Percentiles rank a stretch among this genome's conserved stretches.
These are phyloP conservation scores for Exaiptasia diaphana DNA, from an alignment of 64 coral and sea anemone species.

Conservation along the genomic window DNA sequence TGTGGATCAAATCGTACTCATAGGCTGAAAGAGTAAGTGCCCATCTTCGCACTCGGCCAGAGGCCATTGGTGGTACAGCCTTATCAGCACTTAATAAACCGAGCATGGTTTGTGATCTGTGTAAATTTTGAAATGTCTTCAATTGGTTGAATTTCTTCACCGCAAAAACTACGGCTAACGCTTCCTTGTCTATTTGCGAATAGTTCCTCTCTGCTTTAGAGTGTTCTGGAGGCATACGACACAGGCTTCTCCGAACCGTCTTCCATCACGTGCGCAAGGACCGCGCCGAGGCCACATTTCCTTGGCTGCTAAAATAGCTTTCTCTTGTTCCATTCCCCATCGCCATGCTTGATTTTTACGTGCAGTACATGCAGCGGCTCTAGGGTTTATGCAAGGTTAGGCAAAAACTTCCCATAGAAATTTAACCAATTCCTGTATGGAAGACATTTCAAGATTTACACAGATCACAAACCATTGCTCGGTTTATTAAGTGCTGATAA, in stretches of 20 bases:
- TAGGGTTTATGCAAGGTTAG: conserved; percentile 14
- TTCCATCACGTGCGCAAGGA: neutral
- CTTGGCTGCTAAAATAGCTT: conserved; percentile 18
- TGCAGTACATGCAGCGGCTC: conserved; percentile 33
- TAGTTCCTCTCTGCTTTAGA: conserved; percentile 38
- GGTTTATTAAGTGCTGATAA: neutral
- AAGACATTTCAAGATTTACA: conserved; percentile 22
- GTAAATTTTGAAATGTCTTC: neutral
- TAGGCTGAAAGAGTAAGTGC: conserved; percentile 2
- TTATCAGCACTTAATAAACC: neutral
- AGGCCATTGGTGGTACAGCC: neutral
- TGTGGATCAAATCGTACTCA: neutral
- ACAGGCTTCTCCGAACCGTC: conserved; percentile 22
- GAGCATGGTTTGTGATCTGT: conserved; percentile 24
- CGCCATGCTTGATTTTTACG: neutral
- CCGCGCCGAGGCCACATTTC: conserved; percentile 13
- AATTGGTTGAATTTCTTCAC: conserved; percentile 36
- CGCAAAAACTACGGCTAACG: conserved; percentile 9
- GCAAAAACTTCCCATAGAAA: conserved; percentile 42
- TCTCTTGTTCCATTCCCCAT: neutral
- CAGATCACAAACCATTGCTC: conserved; percentile 47
- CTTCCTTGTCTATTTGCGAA: conserved; percentile 21
- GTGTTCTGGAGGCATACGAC: conserved; percentile 15
- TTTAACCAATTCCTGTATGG: conserved; percentile 20
- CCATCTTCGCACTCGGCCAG: conserved; percentile 5